Evolutionary conservation across 2,113 vertebrate genomes (phyloP).

Genomic region (Archocentrus centrarchus): DNA sequence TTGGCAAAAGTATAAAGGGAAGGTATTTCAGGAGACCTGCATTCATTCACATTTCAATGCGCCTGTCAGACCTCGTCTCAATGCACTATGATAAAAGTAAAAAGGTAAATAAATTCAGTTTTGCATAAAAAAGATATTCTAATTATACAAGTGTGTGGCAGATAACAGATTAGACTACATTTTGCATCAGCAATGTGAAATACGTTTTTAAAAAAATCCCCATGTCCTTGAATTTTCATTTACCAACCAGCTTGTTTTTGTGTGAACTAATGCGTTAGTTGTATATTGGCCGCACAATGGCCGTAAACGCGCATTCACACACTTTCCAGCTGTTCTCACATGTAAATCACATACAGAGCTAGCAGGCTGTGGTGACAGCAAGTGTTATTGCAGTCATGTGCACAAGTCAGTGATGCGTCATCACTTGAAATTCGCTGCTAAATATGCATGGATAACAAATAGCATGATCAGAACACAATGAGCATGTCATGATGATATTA

Average conservation of each 20-base stretch:
- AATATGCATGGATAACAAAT: conserved; percentile 72
- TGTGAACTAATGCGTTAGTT: neutral
- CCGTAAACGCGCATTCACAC: neutral
- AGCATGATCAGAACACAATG: conserved; percentile 61
- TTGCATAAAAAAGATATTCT: conserved; percentile 16
- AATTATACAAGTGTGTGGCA: neutral
- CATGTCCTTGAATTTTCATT: neutral
- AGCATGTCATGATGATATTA: conserved; percentile 60
- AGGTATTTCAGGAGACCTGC: conserved; percentile 36
- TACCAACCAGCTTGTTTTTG: neutral
- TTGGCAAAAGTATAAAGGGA: conserved; percentile 59
- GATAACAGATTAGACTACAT: neutral
- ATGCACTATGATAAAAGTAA: conserved; percentile 12
- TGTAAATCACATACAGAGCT: conserved; percentile 59
- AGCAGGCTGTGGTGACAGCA: conserved; percentile 45
- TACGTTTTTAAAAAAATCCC: neutral
- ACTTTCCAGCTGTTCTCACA: conserved; percentile 64
- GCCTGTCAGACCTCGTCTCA: conserved; percentile 11
- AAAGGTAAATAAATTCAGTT: conserved; percentile 38
- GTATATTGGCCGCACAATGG: neutral
- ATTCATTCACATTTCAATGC: conserved; percentile 58
- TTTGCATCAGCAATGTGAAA: neutral
- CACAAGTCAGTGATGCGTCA: conserved; percentile 48
- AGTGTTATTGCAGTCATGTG: conserved; percentile 26
- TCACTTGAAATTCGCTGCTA: conserved; percentile 60